phyloP scores from a whole-genome alignment of 2,888 invertebrate species.

The Chloromyia formosa region DNA sequence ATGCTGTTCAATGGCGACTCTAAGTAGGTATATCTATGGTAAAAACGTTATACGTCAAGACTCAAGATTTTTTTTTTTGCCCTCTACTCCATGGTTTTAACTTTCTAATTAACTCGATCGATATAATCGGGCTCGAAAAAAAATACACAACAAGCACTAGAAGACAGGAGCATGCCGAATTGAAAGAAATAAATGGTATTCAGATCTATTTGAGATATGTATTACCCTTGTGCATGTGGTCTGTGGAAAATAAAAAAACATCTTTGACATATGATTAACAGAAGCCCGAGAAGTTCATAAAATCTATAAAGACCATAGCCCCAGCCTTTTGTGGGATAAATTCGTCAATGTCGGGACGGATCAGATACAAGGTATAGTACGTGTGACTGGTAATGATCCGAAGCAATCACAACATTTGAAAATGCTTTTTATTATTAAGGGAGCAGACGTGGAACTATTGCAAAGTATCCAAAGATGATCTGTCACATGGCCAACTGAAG shows the following conservation, averaged over 20 bases:
- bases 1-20: too few species aligned
- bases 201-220: slow-evolving; percentile 34
- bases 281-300: slow-evolving; percentile 28
- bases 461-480: slow-evolving; percentile 22
- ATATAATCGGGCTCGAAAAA: slow-evolving; percentile 28
- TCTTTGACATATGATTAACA: slow-evolving; percentile 26
- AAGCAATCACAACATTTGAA: slow-evolving; percentile 40
- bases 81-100: background rate
- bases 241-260: slow-evolving; percentile 38
- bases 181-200: slow-evolving; percentile 26
- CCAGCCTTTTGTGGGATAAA: background rate
- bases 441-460: background rate
- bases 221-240: slow-evolving; percentile 11
- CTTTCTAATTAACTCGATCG: slow-evolving; percentile 43
- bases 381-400: slow-evolving; percentile 25
- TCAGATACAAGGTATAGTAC: slow-evolving; percentile 16
- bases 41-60: too few species aligned
- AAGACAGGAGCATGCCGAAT: slow-evolving; percentile 14
- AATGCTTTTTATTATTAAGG: slow-evolving; percentile 13
- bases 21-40: too few species aligned
- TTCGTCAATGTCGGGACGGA: slow-evolving; percentile 40
- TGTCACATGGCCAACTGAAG: slow-evolving; percentile 19
- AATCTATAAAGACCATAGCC: slow-evolving; percentile 20
- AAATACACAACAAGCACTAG: background rate
- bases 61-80: too few species aligned